phyloP scores from a whole-genome alignment of 2,888 invertebrate genomes.

The Leptopilina syphax region DNA sequence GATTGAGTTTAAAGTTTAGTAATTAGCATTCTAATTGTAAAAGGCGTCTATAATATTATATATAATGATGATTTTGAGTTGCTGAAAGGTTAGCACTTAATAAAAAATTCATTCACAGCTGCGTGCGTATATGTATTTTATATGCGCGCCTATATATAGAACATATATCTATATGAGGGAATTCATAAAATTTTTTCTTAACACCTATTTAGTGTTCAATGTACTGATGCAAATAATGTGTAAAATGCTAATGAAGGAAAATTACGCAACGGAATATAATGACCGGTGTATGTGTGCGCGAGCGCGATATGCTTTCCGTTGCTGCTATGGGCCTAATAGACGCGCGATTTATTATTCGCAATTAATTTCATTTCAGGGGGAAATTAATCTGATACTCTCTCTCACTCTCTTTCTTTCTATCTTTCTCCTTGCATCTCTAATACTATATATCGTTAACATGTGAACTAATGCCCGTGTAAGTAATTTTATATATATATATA shows the following conservation, averaged over 20 bases:
- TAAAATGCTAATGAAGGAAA: conserved; percentile 30
- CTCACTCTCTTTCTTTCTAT: too few species aligned
- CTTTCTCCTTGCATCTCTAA: too few species aligned
- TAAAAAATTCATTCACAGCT: conserved; percentile 7
- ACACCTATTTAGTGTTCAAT: conserved; percentile 4
- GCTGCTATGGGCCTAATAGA: not conserved
- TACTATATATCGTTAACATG: too few species aligned
- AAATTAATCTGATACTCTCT: conserved; percentile 8
- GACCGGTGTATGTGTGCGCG: not conserved
- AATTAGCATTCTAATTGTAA: not conserved
- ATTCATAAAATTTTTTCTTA: not conserved
- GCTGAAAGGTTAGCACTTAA: conserved; percentile 6
- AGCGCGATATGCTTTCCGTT: conserved; percentile 1
- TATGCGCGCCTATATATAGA: too few species aligned
- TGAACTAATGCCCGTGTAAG: not conserved
- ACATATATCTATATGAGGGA: not conserved
- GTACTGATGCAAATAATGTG: not conserved
- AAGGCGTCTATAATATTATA: not conserved
- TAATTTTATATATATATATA: not conserved
- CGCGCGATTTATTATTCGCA: conserved; percentile 29
- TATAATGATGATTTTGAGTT: not conserved
- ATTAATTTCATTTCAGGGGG: conserved; percentile 27
- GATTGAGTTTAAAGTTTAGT: not conserved
- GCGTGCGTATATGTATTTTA: not conserved
- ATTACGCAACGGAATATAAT: conserved; percentile 38